phyloP scores from a whole-genome alignment of 2,888 invertebrate species.

The Seira sanloemensis region DNA sequence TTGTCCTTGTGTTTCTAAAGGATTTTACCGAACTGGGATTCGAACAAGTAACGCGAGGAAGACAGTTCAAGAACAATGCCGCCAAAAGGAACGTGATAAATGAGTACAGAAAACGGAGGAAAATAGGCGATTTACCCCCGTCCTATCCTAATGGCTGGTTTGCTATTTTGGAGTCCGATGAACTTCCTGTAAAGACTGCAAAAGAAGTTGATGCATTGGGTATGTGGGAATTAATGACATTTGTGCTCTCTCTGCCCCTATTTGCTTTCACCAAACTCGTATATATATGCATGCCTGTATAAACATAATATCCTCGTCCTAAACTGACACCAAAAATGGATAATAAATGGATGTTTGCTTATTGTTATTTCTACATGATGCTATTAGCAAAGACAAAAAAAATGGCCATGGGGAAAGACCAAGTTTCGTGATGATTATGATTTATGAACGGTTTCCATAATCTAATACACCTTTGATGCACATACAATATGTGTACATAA shows the following conservation, averaged over 20 bases:
- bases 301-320: no score
- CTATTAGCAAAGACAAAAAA: no score
- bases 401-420: no score
- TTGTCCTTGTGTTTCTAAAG: constrained; percentile 45
- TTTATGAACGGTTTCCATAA: no score
- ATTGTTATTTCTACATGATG: no score
- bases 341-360: no score
- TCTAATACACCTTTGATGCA: no score
- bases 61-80: constrained; percentile 51
- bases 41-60: constrained; percentile 54
- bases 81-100: constrained; percentile 70
- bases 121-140: constrained; percentile 86
- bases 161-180: constrained; percentile 83
- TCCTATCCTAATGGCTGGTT: constrained; percentile 96
- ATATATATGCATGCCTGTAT: no score
- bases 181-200: constrained; percentile 79
- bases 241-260: not conserved
- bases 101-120: constrained; percentile 76
- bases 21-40: constrained; percentile 73
- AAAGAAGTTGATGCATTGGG: constrained; percentile 83
- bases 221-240: constrained; percentile 71
- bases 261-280: not conserved
- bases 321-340: no score
- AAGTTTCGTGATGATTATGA: no score
- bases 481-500: no score